These are phyloP conservation scores for Ceriagrion tenellum DNA, from an alignment of 2,888 invertebrate species.

Conservation along the genomic window DNA sequence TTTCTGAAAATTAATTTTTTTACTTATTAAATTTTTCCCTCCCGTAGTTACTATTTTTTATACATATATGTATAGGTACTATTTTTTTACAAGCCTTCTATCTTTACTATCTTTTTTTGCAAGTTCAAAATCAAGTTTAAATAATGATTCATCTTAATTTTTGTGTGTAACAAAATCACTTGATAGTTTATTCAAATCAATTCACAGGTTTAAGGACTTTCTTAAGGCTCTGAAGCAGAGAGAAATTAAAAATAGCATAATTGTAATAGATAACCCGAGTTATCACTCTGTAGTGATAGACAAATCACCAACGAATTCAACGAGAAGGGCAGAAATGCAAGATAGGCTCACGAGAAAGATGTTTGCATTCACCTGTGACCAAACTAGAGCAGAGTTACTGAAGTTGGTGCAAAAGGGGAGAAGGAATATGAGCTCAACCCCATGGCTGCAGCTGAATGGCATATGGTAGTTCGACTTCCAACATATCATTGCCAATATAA, in stretches of 20 bases:
- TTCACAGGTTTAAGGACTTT: conserved; percentile 7
- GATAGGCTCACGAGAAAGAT: not conserved
- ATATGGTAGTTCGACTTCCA: not conserved
- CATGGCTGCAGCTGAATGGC: not conserved
- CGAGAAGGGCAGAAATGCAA: not conserved
- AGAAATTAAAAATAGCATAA: not conserved
- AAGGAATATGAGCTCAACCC: not conserved
- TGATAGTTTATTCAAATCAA: not conserved
- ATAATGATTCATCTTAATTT: no score
- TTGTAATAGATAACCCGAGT: not conserved
- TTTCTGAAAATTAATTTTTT: no score
- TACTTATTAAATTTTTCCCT: no score
- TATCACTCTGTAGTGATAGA: not conserved
- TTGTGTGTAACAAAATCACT: no score
- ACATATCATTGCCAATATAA: conserved; percentile 20
- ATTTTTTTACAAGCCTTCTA: no score
- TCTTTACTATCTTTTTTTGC: no score
- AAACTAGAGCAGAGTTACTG: not conserved
- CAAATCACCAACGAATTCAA: not conserved
- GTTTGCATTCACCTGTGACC: not conserved
- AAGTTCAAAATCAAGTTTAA: no score
- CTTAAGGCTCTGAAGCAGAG: not conserved
- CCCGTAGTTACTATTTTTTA: no score
- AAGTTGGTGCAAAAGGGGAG: not conserved
- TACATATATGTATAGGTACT: no score